Conservation (phyloP, 2,888 invertebrate species). For the Brenthis daphne region DNA sequence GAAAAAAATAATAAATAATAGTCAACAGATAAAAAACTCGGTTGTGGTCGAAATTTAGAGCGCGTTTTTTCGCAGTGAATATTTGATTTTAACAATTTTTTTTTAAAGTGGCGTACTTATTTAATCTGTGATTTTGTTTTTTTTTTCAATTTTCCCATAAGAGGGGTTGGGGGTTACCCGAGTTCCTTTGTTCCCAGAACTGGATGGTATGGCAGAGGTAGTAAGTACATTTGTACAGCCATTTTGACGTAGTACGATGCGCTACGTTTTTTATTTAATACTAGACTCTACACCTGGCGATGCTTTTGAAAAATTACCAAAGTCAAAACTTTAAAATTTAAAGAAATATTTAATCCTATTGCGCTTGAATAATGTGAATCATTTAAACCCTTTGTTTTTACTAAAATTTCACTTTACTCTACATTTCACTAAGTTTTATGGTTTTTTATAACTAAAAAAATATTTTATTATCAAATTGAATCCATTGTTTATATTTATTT, state of each 20-base stretch:
- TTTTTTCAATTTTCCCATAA: slow-evolving; percentile 1
- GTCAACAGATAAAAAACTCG: background rate
- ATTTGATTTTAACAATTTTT: background rate
- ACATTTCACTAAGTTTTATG: background rate
- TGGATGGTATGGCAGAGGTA: slow-evolving; percentile 52
- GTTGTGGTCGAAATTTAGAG: slow-evolving; percentile 14
- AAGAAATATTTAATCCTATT: slow-evolving; percentile 9
- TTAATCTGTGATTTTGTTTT: slow-evolving; percentile 8
- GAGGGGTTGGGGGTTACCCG: slow-evolving; percentile 2
- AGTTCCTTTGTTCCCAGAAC: slow-evolving; percentile 63
- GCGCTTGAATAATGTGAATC: slow-evolving; percentile 11
- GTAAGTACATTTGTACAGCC: slow-evolving; percentile 50
- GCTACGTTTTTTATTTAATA: slow-evolving; percentile 17
- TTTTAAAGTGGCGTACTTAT: slow-evolving; percentile 6
- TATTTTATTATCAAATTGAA: background rate
- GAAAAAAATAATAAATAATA: background rate
- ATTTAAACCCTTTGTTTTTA: slow-evolving; percentile 8
- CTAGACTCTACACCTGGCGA: slow-evolving; percentile 1
- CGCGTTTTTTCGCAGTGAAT: slow-evolving; percentile 5
- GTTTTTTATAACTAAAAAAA: background rate
- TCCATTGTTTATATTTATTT: background rate
- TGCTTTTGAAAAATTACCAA: background rate
- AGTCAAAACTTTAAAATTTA: background rate
- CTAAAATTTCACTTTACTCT: background rate
- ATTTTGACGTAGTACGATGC: slow-evolving; percentile 43